Evolutionary conservation across 2,888 invertebrate genomes (phyloP), one percentile per base, ranked within the genome.

Genomic region (Malachius bipustulatus): DNA sequence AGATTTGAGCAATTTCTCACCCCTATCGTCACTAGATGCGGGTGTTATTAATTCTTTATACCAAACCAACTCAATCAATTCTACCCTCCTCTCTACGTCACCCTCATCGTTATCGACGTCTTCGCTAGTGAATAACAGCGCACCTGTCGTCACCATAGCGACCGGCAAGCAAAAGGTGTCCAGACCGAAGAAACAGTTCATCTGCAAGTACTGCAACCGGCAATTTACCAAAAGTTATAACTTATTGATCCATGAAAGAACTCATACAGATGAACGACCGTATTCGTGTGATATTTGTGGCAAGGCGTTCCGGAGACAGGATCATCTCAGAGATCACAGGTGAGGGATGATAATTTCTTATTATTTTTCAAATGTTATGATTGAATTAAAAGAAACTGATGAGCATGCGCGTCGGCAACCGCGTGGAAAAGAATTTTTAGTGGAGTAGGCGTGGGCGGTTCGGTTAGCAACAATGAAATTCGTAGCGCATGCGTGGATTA

Each of bases 211-310:
- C 65, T 96, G 94, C 70, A 82, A 85, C 58, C 75, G 94, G 14
- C 88, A 91, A 57, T 96, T 96, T 66, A 93, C 93, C 46, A 96
- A 96, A 63, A 88, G 89, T 28, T 96, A 96, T 71, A 96, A 96
- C 63, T 71, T 94, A 50, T 73, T 93, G 51, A 96, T 96, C 50
- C 94, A 96, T 62, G 93, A 93, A 60, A 72, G 91, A 52, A 94
- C 93, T 4, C 94, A 94, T 62, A 93, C 93, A 28, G 89, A 93
- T 59, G 93, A 93, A 63, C 71, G 93, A 40, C 91, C 93, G 10
- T 93, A 89, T 63, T 83, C 87, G 24, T 93, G 93, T 61, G 91
- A 93, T 61, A 85, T 91, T 48, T 93, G 93, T 63, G 84, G 85
- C 47, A 93, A 93, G 63, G 87, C 89, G 14, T 93, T 93, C 69